A percentile compares a stretch with the other conserved stretches of the same genome.
Conservation (phyloP, 2,797 vertebrate genomes). For the Chelon auratus region DNA sequence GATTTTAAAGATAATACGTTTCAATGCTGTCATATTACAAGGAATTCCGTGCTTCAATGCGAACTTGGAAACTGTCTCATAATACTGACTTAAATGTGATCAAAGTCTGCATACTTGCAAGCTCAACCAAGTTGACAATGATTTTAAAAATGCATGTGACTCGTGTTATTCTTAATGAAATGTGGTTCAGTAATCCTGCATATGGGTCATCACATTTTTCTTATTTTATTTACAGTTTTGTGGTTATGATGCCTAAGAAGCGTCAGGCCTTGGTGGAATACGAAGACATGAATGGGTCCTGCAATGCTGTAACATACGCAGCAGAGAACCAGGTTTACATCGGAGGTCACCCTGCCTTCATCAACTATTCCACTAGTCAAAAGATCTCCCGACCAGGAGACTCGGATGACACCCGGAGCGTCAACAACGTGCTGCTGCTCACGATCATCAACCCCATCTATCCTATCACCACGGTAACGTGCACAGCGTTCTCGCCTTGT, state of each 20-base stretch:
- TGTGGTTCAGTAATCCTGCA: not conserved
- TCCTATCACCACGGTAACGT: constrained; percentile 86
- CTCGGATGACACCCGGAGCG: constrained; percentile 91
- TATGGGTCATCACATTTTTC: not conserved
- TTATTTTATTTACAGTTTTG: constrained; percentile 83
- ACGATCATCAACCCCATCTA: constrained; percentile 96
- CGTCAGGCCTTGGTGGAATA: constrained; percentile 95
- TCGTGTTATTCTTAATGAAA: not conserved
- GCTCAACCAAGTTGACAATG: not conserved
- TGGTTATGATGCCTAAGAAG: constrained; percentile 98
- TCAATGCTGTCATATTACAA: not conserved
- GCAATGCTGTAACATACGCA: constrained; percentile 94
- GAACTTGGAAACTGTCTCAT: not conserved
- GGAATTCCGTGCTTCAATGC: not conserved
- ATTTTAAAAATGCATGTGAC: not conserved
- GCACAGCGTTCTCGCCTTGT: not conserved
- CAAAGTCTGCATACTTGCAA: not conserved
- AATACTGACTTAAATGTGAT: not conserved
- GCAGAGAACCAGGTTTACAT: constrained; percentile 97
- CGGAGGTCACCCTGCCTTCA: constrained; percentile 93
- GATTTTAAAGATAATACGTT: not conserved
- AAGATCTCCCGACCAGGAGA: constrained; percentile 96
- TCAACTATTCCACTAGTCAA: constrained; percentile 98
- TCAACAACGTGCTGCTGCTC: constrained; percentile 95
- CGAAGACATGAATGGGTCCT: constrained; percentile 92